Evolutionary conservation across 2,797 vertebrate genomes (phyloP).

Genomic region (Myotis vivesi): DNA sequence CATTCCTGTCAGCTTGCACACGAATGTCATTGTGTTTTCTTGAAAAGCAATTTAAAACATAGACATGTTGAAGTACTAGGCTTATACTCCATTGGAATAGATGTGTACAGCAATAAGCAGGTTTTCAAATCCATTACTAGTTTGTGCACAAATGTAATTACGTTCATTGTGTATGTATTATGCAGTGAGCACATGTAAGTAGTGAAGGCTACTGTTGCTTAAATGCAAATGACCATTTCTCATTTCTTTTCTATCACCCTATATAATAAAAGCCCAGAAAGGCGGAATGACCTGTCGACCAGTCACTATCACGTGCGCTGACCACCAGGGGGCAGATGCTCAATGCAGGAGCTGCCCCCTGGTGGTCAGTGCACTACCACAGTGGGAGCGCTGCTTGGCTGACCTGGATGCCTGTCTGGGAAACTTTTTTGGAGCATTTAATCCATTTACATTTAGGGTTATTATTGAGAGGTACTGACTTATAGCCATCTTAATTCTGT

Average conservation of each 20-base stretch:
- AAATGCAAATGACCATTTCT: slow-evolving; percentile 93
- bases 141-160: slow-evolving; percentile 96
- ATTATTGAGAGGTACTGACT: no score
- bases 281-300: no score
- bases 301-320: no score
- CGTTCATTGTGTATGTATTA: slow-evolving; percentile 95
- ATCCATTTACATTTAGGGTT: no score
- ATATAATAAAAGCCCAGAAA: slow-evolving; percentile 87
- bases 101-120: slow-evolving; percentile 95
- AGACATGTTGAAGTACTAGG: slow-evolving; percentile 85
- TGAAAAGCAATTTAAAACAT: slow-evolving; percentile 77
- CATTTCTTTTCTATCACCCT: slow-evolving; percentile 95
- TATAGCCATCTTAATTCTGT: no score
- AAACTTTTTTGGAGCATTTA: no score
- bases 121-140: slow-evolving; percentile 87
- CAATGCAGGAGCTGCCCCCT: no score
- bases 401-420: no score
- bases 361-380: no score
- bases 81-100: slow-evolving; percentile 82
- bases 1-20: slow-evolving; percentile 77
- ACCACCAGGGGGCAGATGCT: no score
- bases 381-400: no score
- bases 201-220: slow-evolving; percentile 91
- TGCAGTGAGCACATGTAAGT: slow-evolving; percentile 89
- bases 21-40: slow-evolving; percentile 80